phyloP scores from a whole-genome alignment of 2,113 vertebrate species.

The Lathamus discolor region DNA sequence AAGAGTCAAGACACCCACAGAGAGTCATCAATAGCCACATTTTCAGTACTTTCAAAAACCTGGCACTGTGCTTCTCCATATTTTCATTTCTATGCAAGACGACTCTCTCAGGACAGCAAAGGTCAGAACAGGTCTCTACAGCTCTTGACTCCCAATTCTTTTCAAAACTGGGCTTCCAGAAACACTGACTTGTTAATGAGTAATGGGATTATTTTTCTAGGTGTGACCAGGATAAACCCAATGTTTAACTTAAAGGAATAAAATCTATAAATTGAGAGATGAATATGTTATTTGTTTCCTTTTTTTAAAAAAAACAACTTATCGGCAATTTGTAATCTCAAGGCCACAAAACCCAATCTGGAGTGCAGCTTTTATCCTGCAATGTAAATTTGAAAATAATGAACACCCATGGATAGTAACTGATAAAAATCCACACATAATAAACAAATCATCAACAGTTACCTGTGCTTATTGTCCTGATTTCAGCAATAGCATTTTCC shows the following conservation, averaged over 20 bases:
- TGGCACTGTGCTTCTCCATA: not conserved
- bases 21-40: not conserved
- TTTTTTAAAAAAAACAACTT: not conserved
- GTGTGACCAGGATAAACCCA: not conserved
- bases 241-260: not conserved
- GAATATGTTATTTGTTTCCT: not conserved
- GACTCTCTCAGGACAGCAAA: not conserved
- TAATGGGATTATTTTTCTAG: not conserved
- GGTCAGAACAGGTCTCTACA: not conserved
- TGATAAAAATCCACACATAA: not conserved
- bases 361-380: not conserved
- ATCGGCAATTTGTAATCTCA: not conserved
- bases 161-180: not conserved
- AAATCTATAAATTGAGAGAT: not conserved
- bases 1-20: not conserved
- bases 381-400: not conserved
- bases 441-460: not conserved
- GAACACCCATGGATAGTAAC: not conserved
- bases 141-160: not conserved
- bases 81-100: not conserved
- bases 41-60: not conserved
- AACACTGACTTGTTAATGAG: not conserved
- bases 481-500: no score
- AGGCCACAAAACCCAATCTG: not conserved
- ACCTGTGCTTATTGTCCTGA: conserved; percentile 69